Evolutionary conservation across 1,140 invertebrate species (phyloP), one percentile per base, ranked within the genome.

Genomic region (Bombus superbus): DNA sequence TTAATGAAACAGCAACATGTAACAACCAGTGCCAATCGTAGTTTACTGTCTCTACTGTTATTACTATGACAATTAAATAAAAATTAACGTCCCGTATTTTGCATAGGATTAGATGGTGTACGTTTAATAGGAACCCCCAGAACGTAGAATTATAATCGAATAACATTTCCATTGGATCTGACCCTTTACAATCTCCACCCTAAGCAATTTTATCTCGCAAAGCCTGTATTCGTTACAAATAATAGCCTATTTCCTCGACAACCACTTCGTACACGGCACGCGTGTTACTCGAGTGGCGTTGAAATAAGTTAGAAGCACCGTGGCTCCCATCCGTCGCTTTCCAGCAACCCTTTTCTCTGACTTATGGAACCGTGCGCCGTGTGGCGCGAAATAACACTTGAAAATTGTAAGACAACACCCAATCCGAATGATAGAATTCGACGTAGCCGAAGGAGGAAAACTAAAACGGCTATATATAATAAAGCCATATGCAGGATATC

Each of bases 191-290:
- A 75, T 77, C 38, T 74, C 28, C 75, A 69, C 83, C 76, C 85
- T 25, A 68, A 78, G 64, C 77, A 77, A 81, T 74, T 78, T 79
- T 84, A 87, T 85, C 80, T 85, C 73, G 81, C 81, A 44, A 86
- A 62, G 66, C 53, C 76, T 57, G 66, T 86, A 86, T 89, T 89
- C 88, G 85, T 89, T 89, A 86, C 88, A 89, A 89, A 89, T 89
- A 89, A 89, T 86, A 86, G 88, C 66, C 86, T 82, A 89, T 89
- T 88, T 88, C 76, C 83, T 89, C 78, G 73, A 89, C 74, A 75
- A 89, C 82, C 86, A 87, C 88, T 80, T 83, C 18, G 79, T 66
- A 57, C 57, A 64, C n/a, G 68, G 76, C 72, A 66, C 83, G 68
- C 77, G 47, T 85, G 83, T 81, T 85, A 68, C 66, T 87, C 81